phyloP scores from a whole-genome alignment of 1,140 invertebrate genomes.

The Anadara kagoshimensis region DNA sequence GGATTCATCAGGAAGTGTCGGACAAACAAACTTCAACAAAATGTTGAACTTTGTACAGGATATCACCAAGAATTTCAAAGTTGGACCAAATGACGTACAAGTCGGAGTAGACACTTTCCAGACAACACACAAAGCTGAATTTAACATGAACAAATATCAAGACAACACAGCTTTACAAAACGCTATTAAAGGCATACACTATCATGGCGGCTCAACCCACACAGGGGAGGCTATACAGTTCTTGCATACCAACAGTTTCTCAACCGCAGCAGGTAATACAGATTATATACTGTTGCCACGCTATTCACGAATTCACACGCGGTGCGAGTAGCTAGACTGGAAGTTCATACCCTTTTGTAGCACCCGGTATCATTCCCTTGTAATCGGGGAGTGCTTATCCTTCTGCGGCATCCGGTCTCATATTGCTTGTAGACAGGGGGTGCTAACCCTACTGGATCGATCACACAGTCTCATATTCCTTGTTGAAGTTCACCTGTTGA shows the following conservation, averaged over 20 bases:
- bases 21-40: conserved; percentile 54
- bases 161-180: conserved; percentile 40
- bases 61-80: conserved; percentile 48
- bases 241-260: conserved; percentile 30
- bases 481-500: no score
- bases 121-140: conserved; percentile 43
- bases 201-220: conserved; percentile 48
- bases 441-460: no score
- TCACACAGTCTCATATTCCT: no score
- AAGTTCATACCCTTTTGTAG: no score
- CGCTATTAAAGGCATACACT: conserved; percentile 46
- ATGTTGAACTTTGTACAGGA: conserved; percentile 53
- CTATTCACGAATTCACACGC: no score
- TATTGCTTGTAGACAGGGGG: no score
- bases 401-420: no score
- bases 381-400: no score
- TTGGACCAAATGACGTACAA: conserved; percentile 52
- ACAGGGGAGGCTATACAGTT: conserved; percentile 41
- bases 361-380: no score
- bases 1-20: conserved; percentile 59
- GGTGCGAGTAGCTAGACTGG: no score
- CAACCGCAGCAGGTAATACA: conserved; percentile 29
- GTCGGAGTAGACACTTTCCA: conserved; percentile 59
- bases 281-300: no score
- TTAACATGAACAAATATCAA: conserved; percentile 48